phyloP scores from a whole-genome alignment of 1,140 invertebrate species.

The Acromyrmex echinatior region DNA sequence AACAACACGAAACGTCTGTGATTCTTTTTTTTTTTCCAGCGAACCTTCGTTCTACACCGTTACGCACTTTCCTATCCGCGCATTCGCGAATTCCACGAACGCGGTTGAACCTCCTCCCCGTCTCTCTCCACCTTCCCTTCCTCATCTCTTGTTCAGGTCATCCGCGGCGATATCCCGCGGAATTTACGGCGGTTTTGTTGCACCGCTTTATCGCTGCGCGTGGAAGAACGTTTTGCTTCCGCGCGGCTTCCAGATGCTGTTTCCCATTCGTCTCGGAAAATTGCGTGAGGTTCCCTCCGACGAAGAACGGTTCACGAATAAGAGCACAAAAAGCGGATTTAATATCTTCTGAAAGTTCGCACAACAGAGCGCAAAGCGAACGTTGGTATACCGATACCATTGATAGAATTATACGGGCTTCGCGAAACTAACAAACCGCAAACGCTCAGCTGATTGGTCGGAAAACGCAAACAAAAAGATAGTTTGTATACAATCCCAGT shows the following conservation, averaged over 20 bases:
- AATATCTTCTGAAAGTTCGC: background rate
- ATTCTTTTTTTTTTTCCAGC: slow-evolving; percentile 21
- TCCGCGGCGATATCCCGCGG: slow-evolving; percentile 37
- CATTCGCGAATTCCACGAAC: slow-evolving; percentile 48
- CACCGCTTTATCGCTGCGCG: slow-evolving; percentile 40
- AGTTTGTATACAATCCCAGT: background rate
- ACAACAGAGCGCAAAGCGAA: background rate
- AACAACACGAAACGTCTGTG: slow-evolving; percentile 46
- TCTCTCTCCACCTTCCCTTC: background rate
- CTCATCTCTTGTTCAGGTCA: background rate
- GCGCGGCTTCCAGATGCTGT: slow-evolving; percentile 26
- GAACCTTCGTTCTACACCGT: slow-evolving; percentile 44
- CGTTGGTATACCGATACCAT: background rate
- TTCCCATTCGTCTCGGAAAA: slow-evolving; percentile 47
- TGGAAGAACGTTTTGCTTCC: background rate
- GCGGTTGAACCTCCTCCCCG: background rate
- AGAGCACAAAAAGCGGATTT: slow-evolving; percentile 6
- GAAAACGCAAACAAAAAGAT: background rate
- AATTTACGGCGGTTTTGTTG: slow-evolving; percentile 51
- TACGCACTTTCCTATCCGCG: slow-evolving; percentile 38
- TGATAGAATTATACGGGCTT: slow-evolving; percentile 36
- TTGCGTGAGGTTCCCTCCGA: slow-evolving; percentile 14
- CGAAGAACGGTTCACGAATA: background rate
- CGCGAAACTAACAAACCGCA: slow-evolving; percentile 4
- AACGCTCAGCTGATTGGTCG: background rate